Conservation (phyloP, 2,888 invertebrate species). For the Torymus tubicola region DNA sequence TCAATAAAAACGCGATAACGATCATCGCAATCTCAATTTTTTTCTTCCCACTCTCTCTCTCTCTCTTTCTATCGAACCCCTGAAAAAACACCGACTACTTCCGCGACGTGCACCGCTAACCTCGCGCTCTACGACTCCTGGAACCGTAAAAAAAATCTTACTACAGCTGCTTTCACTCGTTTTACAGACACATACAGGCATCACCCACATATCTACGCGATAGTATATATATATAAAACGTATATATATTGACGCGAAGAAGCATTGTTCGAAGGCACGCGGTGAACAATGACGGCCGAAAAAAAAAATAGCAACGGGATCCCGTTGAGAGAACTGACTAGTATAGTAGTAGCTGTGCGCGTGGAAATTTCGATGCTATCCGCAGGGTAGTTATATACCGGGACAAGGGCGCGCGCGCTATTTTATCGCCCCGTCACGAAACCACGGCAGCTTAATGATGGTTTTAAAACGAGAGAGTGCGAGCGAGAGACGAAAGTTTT, state of each 20-base stretch:
- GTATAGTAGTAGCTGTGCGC: neutral
- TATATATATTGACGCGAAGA: conserved; percentile 32
- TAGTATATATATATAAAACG: neutral
- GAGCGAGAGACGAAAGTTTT: conserved; percentile 35
- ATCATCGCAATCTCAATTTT: conserved; percentile 19
- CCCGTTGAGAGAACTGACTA: neutral
- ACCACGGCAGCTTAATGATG: conserved; percentile 14
- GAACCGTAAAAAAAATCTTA: no score
- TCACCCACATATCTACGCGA: no score
- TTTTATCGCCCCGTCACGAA: conserved; percentile 50
- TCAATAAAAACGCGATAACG: conserved; percentile 1
- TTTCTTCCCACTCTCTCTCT: neutral
- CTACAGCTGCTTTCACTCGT: conserved; percentile 50
- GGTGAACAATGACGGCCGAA: conserved; percentile 3
- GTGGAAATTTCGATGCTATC: conserved; percentile 48
- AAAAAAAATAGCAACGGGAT: conserved; percentile 43
- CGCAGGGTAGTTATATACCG: neutral
- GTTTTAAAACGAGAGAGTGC: conserved; percentile 28
- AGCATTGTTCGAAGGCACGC: conserved; percentile 46
- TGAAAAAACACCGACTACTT: no score
- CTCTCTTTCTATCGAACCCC: neutral
- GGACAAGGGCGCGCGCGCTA: conserved; percentile 11
- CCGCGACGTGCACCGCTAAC: neutral
- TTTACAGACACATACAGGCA: neutral
- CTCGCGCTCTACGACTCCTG: no score